Conservation (phyloP, 2,888 invertebrate genomes). For the Eurytoma californica region DNA sequence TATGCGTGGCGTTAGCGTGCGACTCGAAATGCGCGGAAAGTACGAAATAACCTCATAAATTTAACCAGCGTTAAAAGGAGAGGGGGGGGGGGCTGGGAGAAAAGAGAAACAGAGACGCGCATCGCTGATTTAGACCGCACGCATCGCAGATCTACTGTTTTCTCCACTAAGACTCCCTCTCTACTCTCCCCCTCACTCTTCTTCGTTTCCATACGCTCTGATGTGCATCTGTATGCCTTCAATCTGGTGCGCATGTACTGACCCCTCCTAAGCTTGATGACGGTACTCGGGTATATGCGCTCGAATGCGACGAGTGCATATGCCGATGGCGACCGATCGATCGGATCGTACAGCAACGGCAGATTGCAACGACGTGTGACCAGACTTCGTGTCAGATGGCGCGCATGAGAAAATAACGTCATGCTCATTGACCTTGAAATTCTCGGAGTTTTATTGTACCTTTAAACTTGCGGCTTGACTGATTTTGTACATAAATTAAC, state of each 20-base stretch:
- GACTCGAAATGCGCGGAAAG: slow-evolving; percentile 19
- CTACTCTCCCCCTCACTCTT: background rate
- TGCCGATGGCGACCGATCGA: too few species aligned
- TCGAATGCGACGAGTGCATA: too few species aligned
- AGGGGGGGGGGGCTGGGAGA: background rate
- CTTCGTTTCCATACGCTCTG: background rate
- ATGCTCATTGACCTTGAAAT: slow-evolving; percentile 12
- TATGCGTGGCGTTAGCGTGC: slow-evolving; percentile 14
- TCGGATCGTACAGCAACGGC: background rate
- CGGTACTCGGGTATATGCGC: too few species aligned
- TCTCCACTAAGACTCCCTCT: background rate
- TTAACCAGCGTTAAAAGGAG: slow-evolving; percentile 2
- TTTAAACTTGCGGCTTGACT: too few species aligned
- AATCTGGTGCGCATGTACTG: too few species aligned
- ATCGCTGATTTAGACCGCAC: slow-evolving; percentile 24
- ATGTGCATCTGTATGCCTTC: too few species aligned
- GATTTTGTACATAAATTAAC: too few species aligned
- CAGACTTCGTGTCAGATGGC: background rate
- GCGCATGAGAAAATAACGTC: background rate
- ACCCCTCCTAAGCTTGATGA: too few species aligned
- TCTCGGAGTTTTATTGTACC: background rate
- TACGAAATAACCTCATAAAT: slow-evolving; percentile 44
- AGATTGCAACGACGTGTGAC: background rate
- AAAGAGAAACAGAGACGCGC: slow-evolving; percentile 20
- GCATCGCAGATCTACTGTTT: background rate